Evolutionary conservation across 2,797 vertebrate genomes (phyloP).

Genomic region (Melanotaenia parkinsoni): DNA sequence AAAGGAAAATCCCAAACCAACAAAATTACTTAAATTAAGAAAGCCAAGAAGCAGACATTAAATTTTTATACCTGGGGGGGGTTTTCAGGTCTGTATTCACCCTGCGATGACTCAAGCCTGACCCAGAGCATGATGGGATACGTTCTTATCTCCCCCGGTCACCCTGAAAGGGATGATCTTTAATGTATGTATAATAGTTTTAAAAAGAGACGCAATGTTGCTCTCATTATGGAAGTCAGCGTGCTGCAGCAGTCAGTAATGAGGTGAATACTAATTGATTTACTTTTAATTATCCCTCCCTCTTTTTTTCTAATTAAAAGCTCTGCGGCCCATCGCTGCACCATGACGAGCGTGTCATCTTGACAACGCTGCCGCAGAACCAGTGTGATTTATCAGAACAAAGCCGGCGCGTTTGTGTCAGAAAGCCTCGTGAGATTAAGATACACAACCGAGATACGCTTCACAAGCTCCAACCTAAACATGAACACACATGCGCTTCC

Average conservation of each 20-base stretch:
- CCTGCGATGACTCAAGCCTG: constrained; percentile 3
- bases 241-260: constrained; percentile 41
- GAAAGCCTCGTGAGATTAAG: constrained; percentile 42
- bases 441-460: constrained; percentile 51
- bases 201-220: not conserved
- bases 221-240: constrained; percentile 20
- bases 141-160: not conserved
- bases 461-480: constrained; percentile 24
- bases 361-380: constrained; percentile 26
- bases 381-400: constrained; percentile 42
- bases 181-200: constrained; percentile 1
- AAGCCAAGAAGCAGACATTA: not conserved
- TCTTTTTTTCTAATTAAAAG: constrained; percentile 65
- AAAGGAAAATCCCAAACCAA: not conserved
- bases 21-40: not conserved
- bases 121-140: constrained; percentile 16
- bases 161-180: not conserved
- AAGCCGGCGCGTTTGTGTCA: constrained; percentile 24
- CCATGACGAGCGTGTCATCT: constrained; percentile 46
- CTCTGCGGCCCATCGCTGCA: constrained; percentile 12
- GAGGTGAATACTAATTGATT: constrained; percentile 75
- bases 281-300: constrained; percentile 72
- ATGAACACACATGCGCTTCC: not conserved
- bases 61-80: constrained; percentile 1
- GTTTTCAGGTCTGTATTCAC: constrained; percentile 1